Evolutionary conservation across 2,888 invertebrate genomes (phyloP), one percentile per base, ranked within the genome.

Genomic region (Diarsia dahlii): DNA sequence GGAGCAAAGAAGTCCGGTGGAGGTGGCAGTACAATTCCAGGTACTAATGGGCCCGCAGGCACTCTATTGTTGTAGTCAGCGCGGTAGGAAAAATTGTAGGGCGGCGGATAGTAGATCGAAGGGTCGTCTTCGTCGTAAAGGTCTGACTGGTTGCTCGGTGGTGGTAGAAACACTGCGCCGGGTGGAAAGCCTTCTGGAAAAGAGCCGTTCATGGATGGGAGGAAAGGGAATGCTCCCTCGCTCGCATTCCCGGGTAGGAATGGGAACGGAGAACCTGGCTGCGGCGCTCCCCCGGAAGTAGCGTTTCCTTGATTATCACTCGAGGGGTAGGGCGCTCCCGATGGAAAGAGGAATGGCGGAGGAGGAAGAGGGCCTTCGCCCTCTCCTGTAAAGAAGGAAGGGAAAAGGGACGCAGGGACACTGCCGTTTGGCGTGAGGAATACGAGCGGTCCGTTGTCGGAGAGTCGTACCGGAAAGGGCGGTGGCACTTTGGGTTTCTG

Each of bases 381-480:
- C 96, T 95, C 97, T 96, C 97, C 97, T 97, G 95, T 94, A 94
- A 97, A 97, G 96, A 97, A 97, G 94, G 97, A 96, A 97, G 97
- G 97, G 97, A 97, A 97, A 95, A 97, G 91, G 96, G 97, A 95
- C 97, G 97, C 97, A 97, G 98, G 97, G 97, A 97, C 97, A 97
- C 98, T 97, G 90, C 97, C 97, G 97, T 98, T 98, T 96, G 97
- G 97, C 94, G 98, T 98, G 96, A 99, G 97, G 97, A 99, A 98
- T 97, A 98, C 98, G 95, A 99, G 97, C 93, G 99, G 99, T 91
- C 98, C 99, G 92, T 98, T 97, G 93, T 98, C 98, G 94, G 97
- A 97, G 94, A 99, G 98, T 96, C 98, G 98, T 95, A 99, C 98
- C 93, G 99, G 99, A 98, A 99, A 99, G 96, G 99, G 99, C 97